A percentile compares a stretch with the other conserved stretches of the same genome.
Evolutionary conservation across 2,797 vertebrate genomes (phyloP).

Genomic region (Emydoidea blandingii): DNA sequence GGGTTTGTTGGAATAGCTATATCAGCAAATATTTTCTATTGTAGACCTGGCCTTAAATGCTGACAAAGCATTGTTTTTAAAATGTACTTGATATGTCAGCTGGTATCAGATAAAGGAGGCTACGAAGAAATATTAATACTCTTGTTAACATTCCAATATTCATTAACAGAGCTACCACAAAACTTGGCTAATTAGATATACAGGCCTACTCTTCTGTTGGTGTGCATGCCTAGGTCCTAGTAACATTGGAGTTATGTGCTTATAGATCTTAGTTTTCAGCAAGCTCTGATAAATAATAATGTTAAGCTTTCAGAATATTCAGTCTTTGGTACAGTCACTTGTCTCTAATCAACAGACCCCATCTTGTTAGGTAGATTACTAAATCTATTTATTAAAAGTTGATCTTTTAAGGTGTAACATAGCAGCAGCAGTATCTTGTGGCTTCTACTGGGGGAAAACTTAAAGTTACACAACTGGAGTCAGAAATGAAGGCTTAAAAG

Average conservation of each 20-base stretch:
- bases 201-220: background rate
- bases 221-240: accelerated
- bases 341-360: background rate
- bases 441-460: slow-evolving; percentile 21
- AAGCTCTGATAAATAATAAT: background rate
- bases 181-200: background rate
- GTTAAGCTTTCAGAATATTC: background rate
- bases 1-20: background rate
- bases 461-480: slow-evolving; percentile 12
- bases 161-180: background rate
- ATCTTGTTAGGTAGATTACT: background rate
- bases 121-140: background rate
- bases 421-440: slow-evolving; percentile 34
- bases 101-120: background rate
- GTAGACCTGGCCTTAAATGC: background rate
- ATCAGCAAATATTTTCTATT: background rate
- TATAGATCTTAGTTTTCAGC: accelerated
- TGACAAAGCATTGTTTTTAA: background rate
- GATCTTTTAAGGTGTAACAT: slow-evolving; percentile 17
- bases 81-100: background rate
- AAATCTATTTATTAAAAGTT: background rate
- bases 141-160: background rate
- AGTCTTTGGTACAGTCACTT: background rate
- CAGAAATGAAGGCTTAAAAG: slow-evolving; percentile 28
- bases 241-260: background rate